Evolutionary conservation across 1,140 invertebrate genomes (phyloP), one percentile per base, ranked within the genome.

Genomic region (Drosophila novamexicana): DNA sequence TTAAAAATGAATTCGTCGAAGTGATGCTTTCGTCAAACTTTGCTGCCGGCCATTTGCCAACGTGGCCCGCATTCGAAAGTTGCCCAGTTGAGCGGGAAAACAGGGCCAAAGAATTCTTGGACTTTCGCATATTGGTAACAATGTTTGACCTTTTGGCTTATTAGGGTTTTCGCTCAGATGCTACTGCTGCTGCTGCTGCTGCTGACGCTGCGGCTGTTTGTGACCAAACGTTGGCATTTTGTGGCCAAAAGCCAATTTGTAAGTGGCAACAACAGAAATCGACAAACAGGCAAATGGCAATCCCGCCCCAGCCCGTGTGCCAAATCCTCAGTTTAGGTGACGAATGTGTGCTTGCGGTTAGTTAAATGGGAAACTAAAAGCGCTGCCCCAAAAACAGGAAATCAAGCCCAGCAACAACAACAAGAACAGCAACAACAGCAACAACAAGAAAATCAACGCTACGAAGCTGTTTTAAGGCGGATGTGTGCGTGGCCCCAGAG

Each of bases 201-300:
- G 14, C 34, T 59, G 40, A 8, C 37, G 69, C 61, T 64, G 49
- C 39, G 32, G 53, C 47, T 72, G 37, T 8, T 34, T 36, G 42
- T 42, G 66, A 59, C 65, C 59, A 75, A 77, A 64, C 71, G 71
- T 70, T 56, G 66, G 76, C 66, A 71, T 62, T 78, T 75, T 78
- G 76, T 75, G 76, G 72, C 76, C 72, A 63, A 71, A 70, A 78
- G 72, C 76, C 76, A 76, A 79, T 75, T 79, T 76, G 76, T 79
- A 76, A 79, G 73, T 79, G 73, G 76, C 76, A 78, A 70, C 76
- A 79, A 75, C 73, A 78, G 66, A 65, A 75, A 75, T 54, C 59
- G 76, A 62, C 61, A 75, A 61, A 69, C 61, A 65, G 58, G 40
- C 67, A 61, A 70, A 63, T 63, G 50, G 22, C 49, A 54, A 47